Base-by-base conservation (phyloP, 2,797 vertebrate species). In the Sebastes glaucus region DNA sequence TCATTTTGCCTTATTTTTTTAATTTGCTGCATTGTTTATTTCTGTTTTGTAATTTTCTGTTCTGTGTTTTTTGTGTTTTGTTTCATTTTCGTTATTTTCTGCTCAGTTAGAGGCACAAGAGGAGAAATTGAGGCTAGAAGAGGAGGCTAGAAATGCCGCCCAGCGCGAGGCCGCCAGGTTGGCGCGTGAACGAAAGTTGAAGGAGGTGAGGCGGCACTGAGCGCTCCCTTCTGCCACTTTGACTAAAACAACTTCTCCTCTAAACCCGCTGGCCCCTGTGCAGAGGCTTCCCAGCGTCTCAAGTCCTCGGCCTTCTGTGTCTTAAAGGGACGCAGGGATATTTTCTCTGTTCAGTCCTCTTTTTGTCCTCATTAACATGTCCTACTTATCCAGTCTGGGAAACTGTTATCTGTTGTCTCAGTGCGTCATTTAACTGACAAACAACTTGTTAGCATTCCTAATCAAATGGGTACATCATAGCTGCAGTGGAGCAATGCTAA, bases 81-180 rank as follows among this genome's bases (percentile, higher is more conserved):
- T 96, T 96, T 97, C 93, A 96, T 89, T 97, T 67, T 95, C 96
- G 96, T 96, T 96, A 95, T 98, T 96, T 95, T 95, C 96, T 97
- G 95, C 85, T 96, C 97, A 99, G 99, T 98, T 99, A 98, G 98
- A 97, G 96, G 97, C 97, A 97, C 97, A 98, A 96, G 99, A 99
- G 95, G 97, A 99, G 97, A 97, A 97, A 96, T 98, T 99, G 95
- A 99, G 96, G 97, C 96, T 98, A 99, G 98, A 99, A 97, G 99
- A 99, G 93, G 99, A 99, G 96, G 97, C 97, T 97, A 97, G 96
- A 96, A 97, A 97, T 95, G 96, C 96, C 88, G 97, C 96, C 93
- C 97, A 99, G 93, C 97, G 98, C 83, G 96, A 98, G 96, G 97
- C 97, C 94, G 97, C 98, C 95, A 97, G 96, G 96, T 95, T 97